Evolutionary conservation across 2,888 invertebrate species (phyloP), one percentile per base, ranked within the genome.

Genomic region (Epinotia demarniana): DNA sequence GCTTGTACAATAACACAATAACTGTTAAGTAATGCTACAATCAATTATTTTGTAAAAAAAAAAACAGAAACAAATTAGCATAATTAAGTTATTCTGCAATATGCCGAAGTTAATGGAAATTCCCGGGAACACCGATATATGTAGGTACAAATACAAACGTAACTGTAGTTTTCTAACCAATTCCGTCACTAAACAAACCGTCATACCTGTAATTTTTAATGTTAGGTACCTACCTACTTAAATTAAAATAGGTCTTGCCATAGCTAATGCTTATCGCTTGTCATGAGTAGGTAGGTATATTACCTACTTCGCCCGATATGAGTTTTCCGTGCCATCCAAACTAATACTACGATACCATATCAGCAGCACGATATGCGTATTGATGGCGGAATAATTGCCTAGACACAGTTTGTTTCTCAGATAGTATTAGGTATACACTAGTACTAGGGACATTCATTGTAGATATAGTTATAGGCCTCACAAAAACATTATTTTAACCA

Each of bases 241-340:
- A 53, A 53, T n/a, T n/a, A 53, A 53, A 53, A n/a, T 53, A 53
- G 53, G 53, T 11, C 11, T 46, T 69, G 16, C 33, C 43, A 33
- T 57, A 19, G 39, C 69, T 16, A 46, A 69, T 69, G 43, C 46
- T 69, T 69, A 69, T 69, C 68, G 68, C 53, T 53, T 1, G 49
- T 53, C 66, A n/a, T 66, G 64, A 53, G 66, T 27, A 39, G 8
- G 39, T 39, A 9, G 8, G 8, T 8, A 6, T 6, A 4, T 6
- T 27, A 33, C 33, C 33, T 39, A 66, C 33, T 66, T 49, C 4
- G n/a, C 27, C 53, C 53, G 27, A 16, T 27, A 27, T 16, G 23
- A n/a, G 66, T 19, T 53, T 53, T 27, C 53, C 53, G 27, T 66
- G 18, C 66, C 33, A 55, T 66, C 53, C 33, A n/a, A 16, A 23